Percentiles rank a stretch among this genome's conserved stretches.
Evolutionary conservation across 2,797 vertebrate genomes (phyloP).

Genomic region (Chloroceryle amazona): DNA sequence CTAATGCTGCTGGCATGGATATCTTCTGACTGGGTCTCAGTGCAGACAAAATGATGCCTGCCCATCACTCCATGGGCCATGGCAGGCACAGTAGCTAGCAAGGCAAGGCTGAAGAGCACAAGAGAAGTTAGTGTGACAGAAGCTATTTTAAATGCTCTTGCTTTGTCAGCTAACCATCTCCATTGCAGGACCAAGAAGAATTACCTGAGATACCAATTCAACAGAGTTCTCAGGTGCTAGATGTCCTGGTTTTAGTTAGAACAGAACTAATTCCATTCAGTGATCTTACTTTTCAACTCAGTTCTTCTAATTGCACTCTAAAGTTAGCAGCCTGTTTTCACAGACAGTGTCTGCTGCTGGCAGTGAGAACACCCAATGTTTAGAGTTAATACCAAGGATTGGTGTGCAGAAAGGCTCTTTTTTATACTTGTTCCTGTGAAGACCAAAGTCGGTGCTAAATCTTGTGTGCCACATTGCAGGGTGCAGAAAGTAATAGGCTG

Average conservation of each 20-base stretch:
- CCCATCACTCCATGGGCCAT: background rate
- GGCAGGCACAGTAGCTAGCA: background rate
- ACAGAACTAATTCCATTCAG: background rate
- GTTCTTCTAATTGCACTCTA: background rate
- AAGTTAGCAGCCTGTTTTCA: background rate
- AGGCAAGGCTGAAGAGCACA: background rate
- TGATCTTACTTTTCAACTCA: background rate
- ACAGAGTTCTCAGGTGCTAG: background rate
- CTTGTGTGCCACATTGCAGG: too few relatives aligned
- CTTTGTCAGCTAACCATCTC: background rate
- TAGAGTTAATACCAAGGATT: background rate
- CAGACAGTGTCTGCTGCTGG: background rate
- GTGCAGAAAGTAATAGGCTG: too few relatives aligned
- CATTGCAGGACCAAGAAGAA: background rate
- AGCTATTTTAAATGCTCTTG: background rate
- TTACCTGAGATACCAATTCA: background rate
- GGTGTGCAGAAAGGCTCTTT: background rate
- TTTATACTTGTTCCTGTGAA: background rate
- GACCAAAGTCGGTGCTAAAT: background rate
- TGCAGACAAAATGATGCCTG: background rate
- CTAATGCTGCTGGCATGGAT: background rate
- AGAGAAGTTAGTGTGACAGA: background rate
- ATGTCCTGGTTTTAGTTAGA: background rate
- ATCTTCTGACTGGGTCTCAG: background rate
- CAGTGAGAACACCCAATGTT: background rate